Evolutionary conservation across 2,113 vertebrate species (phyloP), one percentile per base, ranked within the genome.

Genomic region (Phaethon lepturus): DNA sequence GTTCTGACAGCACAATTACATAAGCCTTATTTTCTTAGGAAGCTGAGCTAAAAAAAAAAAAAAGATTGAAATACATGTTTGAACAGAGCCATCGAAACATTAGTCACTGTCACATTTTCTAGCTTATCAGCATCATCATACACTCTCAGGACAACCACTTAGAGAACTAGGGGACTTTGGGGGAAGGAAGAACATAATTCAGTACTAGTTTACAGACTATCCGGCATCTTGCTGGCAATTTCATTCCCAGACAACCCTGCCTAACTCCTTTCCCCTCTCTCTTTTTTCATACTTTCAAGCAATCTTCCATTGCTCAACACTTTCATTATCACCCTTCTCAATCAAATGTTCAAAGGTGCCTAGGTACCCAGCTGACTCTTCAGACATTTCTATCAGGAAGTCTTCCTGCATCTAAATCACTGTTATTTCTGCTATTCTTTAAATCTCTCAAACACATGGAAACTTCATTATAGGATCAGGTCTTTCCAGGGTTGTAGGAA

Each of bases 321-420:
- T 62, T 94, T 4, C 40, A 38, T 38, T 58, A 42, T 29, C 45
- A 55, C 12, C 42, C 38, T 66, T 86, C 55, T 38, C 82, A 79
- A 50, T 16, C n/a, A 97, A 75, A 78, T 42, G 16, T 80, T 82
- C 52, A 72, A 76, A 97, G 14, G 9, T 52, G 23, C 58, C 66
- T 56, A 83, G 13, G 47, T 7, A 76, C 31, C 9, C 58, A 72
- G 52, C 69, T 60, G 79, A 71, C 33, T 35, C 14, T 55, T 81
- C 29, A 78, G 94, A 85, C 14, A 73, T 79, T 95, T 79, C 83
- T 62, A 74, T 40, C 28, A 72, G 62, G 4, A 88, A 58, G 33
- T n/a, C 78, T 94, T 95, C 75, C 84, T 90, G 62, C 68, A 82
- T 52, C 74, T 52, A 81, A 93, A 95, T 88, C 80, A 63, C 49